phyloP scores from a whole-genome alignment of 2,888 invertebrate genomes.

The Villa cingulata region DNA sequence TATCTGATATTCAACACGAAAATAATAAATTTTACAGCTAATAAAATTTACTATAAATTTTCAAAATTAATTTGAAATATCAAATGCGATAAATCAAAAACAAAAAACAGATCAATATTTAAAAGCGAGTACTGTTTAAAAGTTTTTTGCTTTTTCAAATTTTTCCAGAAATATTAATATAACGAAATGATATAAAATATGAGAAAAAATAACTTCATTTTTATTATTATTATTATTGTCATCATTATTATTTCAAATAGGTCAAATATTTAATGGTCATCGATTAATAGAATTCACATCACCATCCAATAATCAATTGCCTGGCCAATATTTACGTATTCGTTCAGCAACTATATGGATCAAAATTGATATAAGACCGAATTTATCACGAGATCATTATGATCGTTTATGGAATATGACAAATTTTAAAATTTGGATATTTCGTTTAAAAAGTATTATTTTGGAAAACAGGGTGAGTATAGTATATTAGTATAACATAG shows the following conservation, averaged over 20 bases:
- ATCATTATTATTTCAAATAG: slow-evolving; percentile 36
- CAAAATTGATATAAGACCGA: slow-evolving; percentile 25
- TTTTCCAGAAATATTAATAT: too few relatives aligned
- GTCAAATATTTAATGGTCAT: slow-evolving; percentile 70
- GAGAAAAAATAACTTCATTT: neutral
- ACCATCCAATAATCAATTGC: slow-evolving; percentile 41
- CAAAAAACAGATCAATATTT: too few relatives aligned
- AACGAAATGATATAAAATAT: too few relatives aligned
- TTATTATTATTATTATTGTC: neutral
- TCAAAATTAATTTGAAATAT: too few relatives aligned
- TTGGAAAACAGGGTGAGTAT: slow-evolving; percentile 40
- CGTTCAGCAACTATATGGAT: slow-evolving; percentile 71
- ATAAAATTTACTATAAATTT: too few relatives aligned
- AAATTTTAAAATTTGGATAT: slow-evolving; percentile 55
- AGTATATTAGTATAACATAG: neutral
- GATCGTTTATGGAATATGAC: neutral
- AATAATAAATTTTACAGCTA: too few relatives aligned
- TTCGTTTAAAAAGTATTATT: slow-evolving; percentile 39
- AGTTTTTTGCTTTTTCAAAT: too few relatives aligned
- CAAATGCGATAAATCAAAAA: too few relatives aligned
- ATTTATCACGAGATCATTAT: neutral
- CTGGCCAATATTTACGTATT: slow-evolving; percentile 49
- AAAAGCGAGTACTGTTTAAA: too few relatives aligned
- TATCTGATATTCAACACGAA: too few relatives aligned
- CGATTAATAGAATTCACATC: slow-evolving; percentile 73